Evolutionary conservation across 2,888 invertebrate genomes (phyloP).

Genomic region (Beris chalybata): DNA sequence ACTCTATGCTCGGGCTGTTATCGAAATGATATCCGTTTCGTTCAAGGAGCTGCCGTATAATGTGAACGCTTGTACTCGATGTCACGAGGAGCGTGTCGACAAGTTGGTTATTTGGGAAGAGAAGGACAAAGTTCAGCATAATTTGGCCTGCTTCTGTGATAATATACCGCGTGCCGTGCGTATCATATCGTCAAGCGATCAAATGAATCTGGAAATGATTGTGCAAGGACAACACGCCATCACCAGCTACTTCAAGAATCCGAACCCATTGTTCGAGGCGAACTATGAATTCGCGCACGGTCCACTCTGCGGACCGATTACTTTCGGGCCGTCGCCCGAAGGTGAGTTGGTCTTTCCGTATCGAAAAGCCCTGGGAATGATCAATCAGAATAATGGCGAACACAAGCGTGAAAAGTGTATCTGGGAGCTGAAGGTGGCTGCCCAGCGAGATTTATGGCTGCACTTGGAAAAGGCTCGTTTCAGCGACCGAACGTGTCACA

Average conservation of each 20-base stretch:
- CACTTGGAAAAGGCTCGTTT: conserved; percentile 86
- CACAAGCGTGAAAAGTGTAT: conserved; percentile 75
- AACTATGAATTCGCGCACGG: conserved; percentile 88
- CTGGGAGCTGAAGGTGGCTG: conserved; percentile 80
- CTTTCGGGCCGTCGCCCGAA: conserved; percentile 76
- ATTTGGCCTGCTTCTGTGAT: conserved; percentile 75
- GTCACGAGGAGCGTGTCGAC: conserved; percentile 84
- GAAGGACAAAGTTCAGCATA: conserved; percentile 64
- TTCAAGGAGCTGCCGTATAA: conserved; percentile 84
- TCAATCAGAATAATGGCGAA: conserved; percentile 60
- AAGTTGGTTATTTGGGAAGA: conserved; percentile 81
- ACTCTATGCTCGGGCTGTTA: conserved; percentile 77
- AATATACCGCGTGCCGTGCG: conserved; percentile 64
- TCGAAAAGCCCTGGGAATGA: conserved; percentile 71
- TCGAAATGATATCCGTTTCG: conserved; percentile 72
- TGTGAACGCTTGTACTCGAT: conserved; percentile 78
- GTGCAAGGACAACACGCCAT: conserved; percentile 85
- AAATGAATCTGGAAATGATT: conserved; percentile 77
- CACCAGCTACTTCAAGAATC: conserved; percentile 84
- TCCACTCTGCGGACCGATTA: conserved; percentile 82
- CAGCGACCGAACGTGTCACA: conserved; percentile 81
- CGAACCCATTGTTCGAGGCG: conserved; percentile 81
- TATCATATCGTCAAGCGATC: conserved; percentile 78
- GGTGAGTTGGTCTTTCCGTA: conserved; percentile 87
- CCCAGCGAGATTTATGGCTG: conserved; percentile 82